phyloP scores from a whole-genome alignment of 2,113 vertebrate genomes.

The Galemys pyrenaicus region DNA sequence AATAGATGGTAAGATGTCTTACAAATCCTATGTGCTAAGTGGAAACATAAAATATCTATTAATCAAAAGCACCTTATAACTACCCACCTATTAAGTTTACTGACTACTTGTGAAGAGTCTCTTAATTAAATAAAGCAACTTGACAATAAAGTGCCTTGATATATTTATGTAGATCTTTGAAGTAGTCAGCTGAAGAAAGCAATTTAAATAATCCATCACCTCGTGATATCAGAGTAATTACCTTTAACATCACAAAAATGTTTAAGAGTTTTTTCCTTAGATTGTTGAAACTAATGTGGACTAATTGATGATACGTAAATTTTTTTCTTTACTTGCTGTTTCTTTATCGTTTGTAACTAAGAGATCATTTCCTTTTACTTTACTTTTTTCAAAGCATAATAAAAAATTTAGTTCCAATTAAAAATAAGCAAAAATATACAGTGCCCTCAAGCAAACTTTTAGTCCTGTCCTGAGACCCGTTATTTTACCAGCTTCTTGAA shows the following conservation, averaged over 20 bases:
- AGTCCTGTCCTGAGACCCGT: background rate
- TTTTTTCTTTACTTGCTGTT: no score
- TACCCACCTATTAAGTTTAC: background rate
- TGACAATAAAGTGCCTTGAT: conserved; percentile 26
- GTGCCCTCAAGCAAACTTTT: background rate
- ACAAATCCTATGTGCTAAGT: background rate
- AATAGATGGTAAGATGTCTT: conserved; percentile 15
- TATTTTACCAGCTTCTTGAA: background rate
- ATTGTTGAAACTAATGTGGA: no score
- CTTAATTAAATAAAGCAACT: background rate
- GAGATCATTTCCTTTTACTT: no score
- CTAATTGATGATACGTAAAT: no score
- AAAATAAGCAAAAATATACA: no score
- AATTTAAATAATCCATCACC: conserved; percentile 26
- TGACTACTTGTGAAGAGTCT: background rate
- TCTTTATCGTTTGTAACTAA: no score
- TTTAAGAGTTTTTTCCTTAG: no score
- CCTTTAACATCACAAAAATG: no score
- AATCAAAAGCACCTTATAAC: background rate
- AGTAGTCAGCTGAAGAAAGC: conserved; percentile 30
- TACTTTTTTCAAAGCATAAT: no score
- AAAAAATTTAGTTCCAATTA: no score
- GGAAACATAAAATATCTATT: conserved; percentile 29
- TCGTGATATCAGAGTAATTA: no score
- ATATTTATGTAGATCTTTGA: conserved; percentile 44